Conservation (phyloP, 2,797 vertebrate genomes). For the Microctenopoma steveboyesi region DNA sequence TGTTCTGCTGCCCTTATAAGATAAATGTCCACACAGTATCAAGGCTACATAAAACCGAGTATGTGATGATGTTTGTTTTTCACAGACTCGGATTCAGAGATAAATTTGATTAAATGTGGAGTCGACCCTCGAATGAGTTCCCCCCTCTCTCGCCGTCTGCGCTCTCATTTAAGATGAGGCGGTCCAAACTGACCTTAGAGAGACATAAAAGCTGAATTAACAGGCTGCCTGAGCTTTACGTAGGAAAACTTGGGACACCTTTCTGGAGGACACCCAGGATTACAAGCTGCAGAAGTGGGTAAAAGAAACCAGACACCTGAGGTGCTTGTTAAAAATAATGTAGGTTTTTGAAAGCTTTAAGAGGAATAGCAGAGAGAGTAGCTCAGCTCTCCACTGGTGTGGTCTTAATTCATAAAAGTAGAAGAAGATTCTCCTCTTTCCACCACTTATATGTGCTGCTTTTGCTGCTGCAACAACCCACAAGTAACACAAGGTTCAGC, state of each 20-base stretch:
- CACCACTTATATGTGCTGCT: neutral
- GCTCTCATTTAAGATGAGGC: constrained; percentile 52
- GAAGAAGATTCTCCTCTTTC: neutral
- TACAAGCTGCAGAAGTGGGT: constrained; percentile 34
- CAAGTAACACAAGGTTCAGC: neutral
- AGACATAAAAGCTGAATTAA: constrained; percentile 54
- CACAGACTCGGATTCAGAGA: constrained; percentile 5
- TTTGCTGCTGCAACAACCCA: neutral
- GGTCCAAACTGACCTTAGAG: constrained; percentile 55
- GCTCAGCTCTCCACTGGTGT: constrained; percentile 27
- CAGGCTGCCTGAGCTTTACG: constrained; percentile 48
- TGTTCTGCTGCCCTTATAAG: constrained; percentile 55
- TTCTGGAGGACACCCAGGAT: constrained; percentile 39
- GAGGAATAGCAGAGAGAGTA: constrained; percentile 30
- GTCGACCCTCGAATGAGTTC: constrained; percentile 30
- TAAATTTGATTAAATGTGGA: constrained; percentile 30
- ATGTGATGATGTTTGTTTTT: constrained; percentile 41
- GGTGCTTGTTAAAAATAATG: constrained; percentile 54
- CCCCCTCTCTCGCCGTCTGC: constrained; percentile 36
- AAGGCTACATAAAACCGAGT: constrained; percentile 57
- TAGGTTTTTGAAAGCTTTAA: constrained; percentile 41
- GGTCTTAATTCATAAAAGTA: constrained; percentile 28
- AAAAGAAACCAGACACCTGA: constrained; percentile 45
- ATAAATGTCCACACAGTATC: constrained; percentile 63
- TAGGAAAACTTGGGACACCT: constrained; percentile 38